These are phyloP conservation scores for Pseudopodoces humilis DNA, from an alignment of 2,113 vertebrate genomes.

Conservation along the genomic window DNA sequence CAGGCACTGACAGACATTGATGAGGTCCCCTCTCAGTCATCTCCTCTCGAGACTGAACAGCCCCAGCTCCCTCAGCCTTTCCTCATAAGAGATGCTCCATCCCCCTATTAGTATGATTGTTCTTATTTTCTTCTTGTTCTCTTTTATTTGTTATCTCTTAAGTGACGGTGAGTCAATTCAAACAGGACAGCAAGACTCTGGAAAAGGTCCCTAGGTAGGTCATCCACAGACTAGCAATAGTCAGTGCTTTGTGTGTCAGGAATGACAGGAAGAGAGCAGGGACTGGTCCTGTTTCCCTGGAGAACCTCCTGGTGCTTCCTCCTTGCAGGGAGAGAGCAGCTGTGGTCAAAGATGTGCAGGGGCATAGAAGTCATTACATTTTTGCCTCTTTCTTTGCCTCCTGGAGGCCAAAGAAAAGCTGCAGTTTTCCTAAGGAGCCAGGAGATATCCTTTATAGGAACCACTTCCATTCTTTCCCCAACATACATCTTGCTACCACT, in stretches of 20 bases:
- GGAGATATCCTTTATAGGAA: background rate
- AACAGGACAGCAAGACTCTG: background rate
- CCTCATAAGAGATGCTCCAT: background rate
- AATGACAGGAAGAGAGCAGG: background rate
- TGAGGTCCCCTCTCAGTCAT: fast-evolving
- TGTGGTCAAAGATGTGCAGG: background rate
- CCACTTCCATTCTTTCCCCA: background rate
- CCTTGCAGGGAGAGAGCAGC: background rate
- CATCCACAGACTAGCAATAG: background rate
- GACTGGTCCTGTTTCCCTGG: background rate
- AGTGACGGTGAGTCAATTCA: background rate
- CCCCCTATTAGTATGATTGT: background rate
- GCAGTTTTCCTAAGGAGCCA: background rate
- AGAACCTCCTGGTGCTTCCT: background rate
- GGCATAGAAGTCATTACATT: background rate
- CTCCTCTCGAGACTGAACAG: fast-evolving
- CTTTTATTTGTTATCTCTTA: background rate
- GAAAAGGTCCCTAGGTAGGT: background rate
- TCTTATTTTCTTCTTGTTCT: background rate
- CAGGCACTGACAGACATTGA: background rate
- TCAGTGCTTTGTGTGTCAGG: background rate
- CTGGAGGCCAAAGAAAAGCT: background rate
- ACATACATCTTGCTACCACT: background rate
- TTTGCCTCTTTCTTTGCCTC: background rate
- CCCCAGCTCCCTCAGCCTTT: background rate